These are phyloP conservation scores for Choloepus didactylus DNA, from an alignment of 2,797 vertebrate genomes.

Conservation along the genomic window DNA sequence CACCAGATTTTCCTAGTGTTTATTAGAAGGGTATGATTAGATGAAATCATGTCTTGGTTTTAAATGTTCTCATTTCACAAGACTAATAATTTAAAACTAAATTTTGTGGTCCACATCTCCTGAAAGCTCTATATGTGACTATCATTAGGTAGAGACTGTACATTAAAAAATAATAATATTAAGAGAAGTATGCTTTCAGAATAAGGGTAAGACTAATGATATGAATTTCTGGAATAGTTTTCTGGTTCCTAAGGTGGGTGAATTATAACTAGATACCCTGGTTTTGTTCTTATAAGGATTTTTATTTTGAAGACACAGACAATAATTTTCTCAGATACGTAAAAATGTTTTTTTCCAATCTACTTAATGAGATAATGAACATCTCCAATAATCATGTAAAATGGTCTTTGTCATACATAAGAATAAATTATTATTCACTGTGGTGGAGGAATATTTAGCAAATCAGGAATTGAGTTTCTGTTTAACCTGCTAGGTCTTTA, in stretches of 20 bases:
- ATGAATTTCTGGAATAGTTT: neutral
- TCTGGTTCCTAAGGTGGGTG: neutral
- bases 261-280: no score
- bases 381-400: neutral
- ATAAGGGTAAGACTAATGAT: neutral
- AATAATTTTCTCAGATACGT: neutral
- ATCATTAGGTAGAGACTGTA: neutral
- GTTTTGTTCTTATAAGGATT: neutral
- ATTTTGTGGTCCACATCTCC: neutral
- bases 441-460: neutral
- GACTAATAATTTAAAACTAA: neutral
- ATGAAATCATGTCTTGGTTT: neutral
- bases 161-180: neutral
- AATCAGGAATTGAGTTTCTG: neutral
- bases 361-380: neutral
- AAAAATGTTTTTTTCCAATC: neutral
- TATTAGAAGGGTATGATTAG: slow-evolving; percentile 6
- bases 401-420: neutral
- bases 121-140: neutral
- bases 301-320: neutral
- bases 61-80: neutral
- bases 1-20: slow-evolving; percentile 48
- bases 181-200: neutral
- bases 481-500: neutral
- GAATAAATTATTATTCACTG: neutral